These are phyloP conservation scores for Netelia virgata DNA, from an alignment of 2,888 invertebrate species.

Conservation along the genomic window DNA sequence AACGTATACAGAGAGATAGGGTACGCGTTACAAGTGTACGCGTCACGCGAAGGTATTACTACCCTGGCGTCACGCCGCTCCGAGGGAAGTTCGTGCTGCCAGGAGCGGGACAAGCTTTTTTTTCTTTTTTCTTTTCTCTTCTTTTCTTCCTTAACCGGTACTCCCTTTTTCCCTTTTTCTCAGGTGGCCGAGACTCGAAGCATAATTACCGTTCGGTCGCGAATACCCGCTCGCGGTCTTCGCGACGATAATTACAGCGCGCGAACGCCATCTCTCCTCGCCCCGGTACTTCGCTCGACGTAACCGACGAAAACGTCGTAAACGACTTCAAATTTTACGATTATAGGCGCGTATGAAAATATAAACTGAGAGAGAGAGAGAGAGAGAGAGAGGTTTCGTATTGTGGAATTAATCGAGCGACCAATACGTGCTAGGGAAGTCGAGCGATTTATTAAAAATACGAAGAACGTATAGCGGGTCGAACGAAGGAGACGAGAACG, in stretches of 20 bases:
- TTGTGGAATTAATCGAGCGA: too few relatives aligned
- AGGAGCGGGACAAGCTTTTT: slow-evolving; percentile 75
- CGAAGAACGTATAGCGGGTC: neutral
- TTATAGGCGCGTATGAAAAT: too few relatives aligned
- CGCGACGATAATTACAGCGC: slow-evolving; percentile 64
- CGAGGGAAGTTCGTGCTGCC: slow-evolving; percentile 72
- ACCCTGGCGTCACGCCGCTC: slow-evolving; percentile 72
- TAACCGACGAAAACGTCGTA: slow-evolving; percentile 33
- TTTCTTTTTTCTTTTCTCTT: slow-evolving; percentile 5
- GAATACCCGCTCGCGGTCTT: slow-evolving; percentile 60
- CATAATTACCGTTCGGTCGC: slow-evolving; percentile 75
- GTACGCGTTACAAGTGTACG: slow-evolving; percentile 67
- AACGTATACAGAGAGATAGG: neutral
- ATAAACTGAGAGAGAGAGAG: too few relatives aligned
- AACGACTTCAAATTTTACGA: neutral
- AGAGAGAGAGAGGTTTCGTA: too few relatives aligned
- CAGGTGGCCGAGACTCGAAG: slow-evolving; percentile 69
- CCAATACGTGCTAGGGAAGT: too few relatives aligned
- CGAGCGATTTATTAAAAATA: neutral
- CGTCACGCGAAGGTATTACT: slow-evolving; percentile 78
- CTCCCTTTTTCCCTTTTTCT: slow-evolving; percentile 27
- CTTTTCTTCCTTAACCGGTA: slow-evolving; percentile 59
- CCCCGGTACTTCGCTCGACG: slow-evolving; percentile 45
- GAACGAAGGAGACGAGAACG: slow-evolving; percentile 1
- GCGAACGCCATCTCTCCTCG: slow-evolving; percentile 11